Conservation (phyloP, 2,113 vertebrate genomes). For the Prolemur simus region DNA sequence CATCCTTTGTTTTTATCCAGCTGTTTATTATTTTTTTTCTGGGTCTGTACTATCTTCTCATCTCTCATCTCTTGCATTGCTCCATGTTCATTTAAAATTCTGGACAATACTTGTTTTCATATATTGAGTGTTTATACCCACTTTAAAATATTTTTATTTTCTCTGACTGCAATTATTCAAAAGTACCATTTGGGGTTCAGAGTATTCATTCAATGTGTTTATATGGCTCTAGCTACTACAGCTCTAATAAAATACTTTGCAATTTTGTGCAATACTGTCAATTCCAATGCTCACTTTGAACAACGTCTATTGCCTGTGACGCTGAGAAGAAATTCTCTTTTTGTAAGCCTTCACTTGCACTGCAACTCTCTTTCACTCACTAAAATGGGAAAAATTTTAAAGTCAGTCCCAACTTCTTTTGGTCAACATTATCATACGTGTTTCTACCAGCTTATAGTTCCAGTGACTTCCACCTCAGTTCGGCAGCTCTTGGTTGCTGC, state of each 20-base stretch:
- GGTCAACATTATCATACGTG: background rate
- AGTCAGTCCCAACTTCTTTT: background rate
- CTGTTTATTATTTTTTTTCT: background rate
- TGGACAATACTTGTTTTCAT: background rate
- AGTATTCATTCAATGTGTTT: background rate
- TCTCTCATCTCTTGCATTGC: background rate
- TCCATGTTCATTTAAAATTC: background rate
- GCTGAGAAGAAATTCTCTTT: background rate
- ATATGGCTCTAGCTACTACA: background rate
- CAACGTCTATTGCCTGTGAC: background rate
- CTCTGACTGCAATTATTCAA: background rate
- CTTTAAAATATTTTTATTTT: conserved; percentile 39
- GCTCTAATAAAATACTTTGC: background rate
- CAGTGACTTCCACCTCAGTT: background rate
- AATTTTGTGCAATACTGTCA: background rate
- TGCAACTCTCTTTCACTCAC: background rate
- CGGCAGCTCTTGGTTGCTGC: background rate
- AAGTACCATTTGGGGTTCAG: background rate
- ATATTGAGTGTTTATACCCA: background rate
- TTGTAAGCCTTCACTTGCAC: background rate
- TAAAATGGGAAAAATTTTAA: background rate
- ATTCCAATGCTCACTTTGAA: background rate
- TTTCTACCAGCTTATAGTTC: background rate
- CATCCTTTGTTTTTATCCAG: background rate
- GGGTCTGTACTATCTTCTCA: background rate